A percentile compares a stretch with the other conserved stretches of the same genome.
Evolutionary conservation across 2,113 vertebrate genomes (phyloP).

Genomic region (Odocoileus virginianus): DNA sequence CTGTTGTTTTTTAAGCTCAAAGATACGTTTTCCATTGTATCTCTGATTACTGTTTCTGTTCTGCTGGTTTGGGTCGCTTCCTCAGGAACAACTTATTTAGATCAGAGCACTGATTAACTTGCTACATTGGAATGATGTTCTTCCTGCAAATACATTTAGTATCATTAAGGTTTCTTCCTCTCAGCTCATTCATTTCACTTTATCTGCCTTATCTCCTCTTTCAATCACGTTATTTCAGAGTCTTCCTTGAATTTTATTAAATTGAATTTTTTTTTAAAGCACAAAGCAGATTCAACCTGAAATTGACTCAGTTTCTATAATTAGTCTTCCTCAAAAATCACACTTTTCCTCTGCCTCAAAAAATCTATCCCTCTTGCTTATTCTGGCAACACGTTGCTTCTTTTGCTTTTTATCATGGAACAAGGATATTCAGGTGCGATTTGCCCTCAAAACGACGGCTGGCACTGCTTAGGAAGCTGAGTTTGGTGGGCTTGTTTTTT

Average conservation of each 20-base stretch:
- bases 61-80: background rate
- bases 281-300: background rate
- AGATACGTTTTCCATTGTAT: background rate
- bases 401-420: background rate
- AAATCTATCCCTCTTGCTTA: background rate
- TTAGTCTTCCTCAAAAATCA: background rate
- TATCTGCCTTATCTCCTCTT: background rate
- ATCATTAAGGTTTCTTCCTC: background rate
- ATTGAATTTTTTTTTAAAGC: background rate
- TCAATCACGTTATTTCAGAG: background rate
- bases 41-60: background rate
- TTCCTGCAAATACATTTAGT: background rate
- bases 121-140: background rate
- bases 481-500: background rate
- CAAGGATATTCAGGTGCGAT: background rate
- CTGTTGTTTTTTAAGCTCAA: background rate
- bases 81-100: background rate
- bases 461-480: background rate
- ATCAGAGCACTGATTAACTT: background rate
- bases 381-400: background rate
- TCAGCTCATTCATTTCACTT: background rate
- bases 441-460: background rate
- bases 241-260: background rate
- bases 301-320: background rate
- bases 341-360: background rate